Evolutionary conservation across 2,888 invertebrate genomes (phyloP).

Genomic region (Anthrax anthrax): DNA sequence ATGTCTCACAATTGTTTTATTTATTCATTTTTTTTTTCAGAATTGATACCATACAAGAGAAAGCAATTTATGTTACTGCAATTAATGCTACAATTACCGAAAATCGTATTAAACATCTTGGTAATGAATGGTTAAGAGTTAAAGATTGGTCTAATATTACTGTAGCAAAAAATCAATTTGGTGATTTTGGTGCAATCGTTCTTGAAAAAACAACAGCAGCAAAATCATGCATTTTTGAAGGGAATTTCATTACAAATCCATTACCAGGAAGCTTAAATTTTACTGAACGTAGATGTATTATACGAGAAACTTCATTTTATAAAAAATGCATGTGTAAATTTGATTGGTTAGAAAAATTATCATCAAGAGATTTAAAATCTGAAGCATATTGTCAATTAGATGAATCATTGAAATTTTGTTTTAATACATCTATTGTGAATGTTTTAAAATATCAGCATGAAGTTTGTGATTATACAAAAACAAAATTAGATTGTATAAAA

Average conservation of each 20-base stretch:
- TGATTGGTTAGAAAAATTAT: constrained; percentile 21
- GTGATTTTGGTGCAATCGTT: constrained; percentile 21
- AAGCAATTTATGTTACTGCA: constrained; percentile 26
- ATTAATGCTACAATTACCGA: constrained; percentile 22
- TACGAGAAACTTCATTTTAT: constrained; percentile 24
- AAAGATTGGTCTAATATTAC: constrained; percentile 23
- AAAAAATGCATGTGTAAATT: constrained; percentile 25
- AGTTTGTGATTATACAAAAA: constrained; percentile 24
- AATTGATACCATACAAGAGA: constrained; percentile 24
- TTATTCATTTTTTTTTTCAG: constrained; percentile 17
- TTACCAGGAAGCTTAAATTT: constrained; percentile 25
- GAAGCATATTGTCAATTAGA: constrained; percentile 26
- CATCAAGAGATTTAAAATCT: constrained; percentile 25
- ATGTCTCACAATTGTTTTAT: too few species aligned
- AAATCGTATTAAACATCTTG: constrained; percentile 23
- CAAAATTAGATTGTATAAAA: constrained; percentile 21
- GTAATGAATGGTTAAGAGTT: constrained; percentile 25
- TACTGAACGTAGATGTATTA: constrained; percentile 21
- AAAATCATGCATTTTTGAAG: constrained; percentile 24
- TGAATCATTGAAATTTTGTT: constrained; percentile 20
- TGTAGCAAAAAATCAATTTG: constrained; percentile 26
- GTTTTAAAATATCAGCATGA: constrained; percentile 25
- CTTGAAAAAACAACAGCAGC: constrained; percentile 17
- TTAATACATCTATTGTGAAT: constrained; percentile 25
- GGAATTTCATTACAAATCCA: constrained; percentile 25